A percentile compares a stretch with the other conserved stretches of the same genome.
phyloP scores from a whole-genome alignment of 2,888 invertebrate genomes.

The Stenchaetothrips biformis region DNA sequence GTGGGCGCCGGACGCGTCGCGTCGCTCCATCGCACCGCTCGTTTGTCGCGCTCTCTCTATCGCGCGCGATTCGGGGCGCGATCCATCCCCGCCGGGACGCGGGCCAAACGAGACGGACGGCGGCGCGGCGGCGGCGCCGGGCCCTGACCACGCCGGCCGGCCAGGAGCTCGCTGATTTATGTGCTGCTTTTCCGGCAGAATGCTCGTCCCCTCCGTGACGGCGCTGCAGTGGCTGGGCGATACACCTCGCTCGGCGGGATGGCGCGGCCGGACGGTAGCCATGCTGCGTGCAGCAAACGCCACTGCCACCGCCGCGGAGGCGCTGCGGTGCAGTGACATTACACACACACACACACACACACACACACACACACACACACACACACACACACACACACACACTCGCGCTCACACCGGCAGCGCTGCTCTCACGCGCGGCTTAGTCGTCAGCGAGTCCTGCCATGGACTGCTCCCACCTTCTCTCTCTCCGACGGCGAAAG shows the following conservation, averaged over 20 bases:
- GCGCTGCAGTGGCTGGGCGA: neutral
- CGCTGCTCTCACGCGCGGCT: neutral
- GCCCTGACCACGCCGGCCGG: too few species aligned
- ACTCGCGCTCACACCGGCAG: too few species aligned
- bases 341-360: too few species aligned
- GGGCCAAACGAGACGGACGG: constrained; percentile 4
- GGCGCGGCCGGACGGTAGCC: neutral
- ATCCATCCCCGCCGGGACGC: too few species aligned
- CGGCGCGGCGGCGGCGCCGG: neutral
- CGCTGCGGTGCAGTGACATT: too few species aligned
- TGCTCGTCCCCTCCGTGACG: neutral
- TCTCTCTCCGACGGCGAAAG: neutral
- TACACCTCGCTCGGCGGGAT: neutral
- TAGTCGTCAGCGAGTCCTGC: too few species aligned
- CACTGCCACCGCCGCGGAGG: neutral
- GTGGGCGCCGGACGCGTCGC: too few species aligned
- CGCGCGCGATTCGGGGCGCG: too few species aligned
- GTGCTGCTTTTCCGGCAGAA: neutral
- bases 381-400: too few species aligned
- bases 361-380: too few species aligned
- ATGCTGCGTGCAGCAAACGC: neutral
- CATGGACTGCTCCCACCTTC: neutral
- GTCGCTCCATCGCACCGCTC: too few species aligned
- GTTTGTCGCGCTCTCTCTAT: too few species aligned
- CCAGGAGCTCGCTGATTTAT: neutral